Conservation (phyloP, 2,888 invertebrate genomes). For the Asteroscopus sphinx region DNA sequence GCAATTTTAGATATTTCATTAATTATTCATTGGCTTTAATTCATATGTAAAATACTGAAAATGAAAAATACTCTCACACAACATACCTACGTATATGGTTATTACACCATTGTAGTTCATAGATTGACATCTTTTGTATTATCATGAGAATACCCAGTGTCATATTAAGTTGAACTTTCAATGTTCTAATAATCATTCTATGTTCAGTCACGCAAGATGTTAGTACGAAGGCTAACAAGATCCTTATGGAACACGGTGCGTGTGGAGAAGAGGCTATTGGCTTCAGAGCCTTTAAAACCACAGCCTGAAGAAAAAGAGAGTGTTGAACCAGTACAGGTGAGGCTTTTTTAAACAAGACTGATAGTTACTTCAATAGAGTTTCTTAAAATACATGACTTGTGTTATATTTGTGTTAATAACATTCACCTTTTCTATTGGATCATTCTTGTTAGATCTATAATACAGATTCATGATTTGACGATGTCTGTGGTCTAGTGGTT, state of each 20-base stretch:
- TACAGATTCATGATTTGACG: too few relatives aligned
- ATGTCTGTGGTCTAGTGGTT: too few relatives aligned
- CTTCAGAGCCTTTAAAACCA: conserved; percentile 78
- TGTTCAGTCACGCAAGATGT: conserved; percentile 73
- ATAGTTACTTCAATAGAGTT: not conserved
- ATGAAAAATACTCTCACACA: conserved; percentile 1
- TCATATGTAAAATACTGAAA: conserved; percentile 19
- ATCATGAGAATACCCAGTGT: conserved; percentile 40
- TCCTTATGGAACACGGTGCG: conserved; percentile 76
- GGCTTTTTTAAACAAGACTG: not conserved
- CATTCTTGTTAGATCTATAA: too few relatives aligned
- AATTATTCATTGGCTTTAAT: not conserved
- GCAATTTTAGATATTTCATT: too few relatives aligned
- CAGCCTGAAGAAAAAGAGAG: conserved; percentile 70
- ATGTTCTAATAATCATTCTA: conserved; percentile 36
- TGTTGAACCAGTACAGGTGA: conserved; percentile 79
- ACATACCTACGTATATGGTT: not conserved
- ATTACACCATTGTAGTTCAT: not conserved
- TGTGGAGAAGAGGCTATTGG: conserved; percentile 75
- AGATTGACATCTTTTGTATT: conserved; percentile 45
- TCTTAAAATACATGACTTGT: too few relatives aligned
- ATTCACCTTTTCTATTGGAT: too few relatives aligned
- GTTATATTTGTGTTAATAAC: too few relatives aligned
- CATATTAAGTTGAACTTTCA: conserved; percentile 12
- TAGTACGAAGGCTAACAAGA: conserved; percentile 76